Evolutionary conservation across 2,113 vertebrate genomes (phyloP).

Genomic region (Orthonyx spaldingii): DNA sequence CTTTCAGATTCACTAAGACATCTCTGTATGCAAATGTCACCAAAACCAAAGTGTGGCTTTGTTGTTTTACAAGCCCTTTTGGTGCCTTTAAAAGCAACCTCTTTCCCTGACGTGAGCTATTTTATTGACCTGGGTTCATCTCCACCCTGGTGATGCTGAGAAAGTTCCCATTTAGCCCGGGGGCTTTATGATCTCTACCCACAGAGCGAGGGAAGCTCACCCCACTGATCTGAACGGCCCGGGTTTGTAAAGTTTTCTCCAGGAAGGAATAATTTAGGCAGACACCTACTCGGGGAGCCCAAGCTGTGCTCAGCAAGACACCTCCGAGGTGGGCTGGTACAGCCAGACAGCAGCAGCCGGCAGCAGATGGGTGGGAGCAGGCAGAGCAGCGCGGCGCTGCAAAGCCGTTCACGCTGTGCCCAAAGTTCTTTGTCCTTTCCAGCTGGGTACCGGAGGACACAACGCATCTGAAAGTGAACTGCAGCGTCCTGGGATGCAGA

Average conservation of each 20-base stretch:
- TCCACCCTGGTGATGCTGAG: not conserved
- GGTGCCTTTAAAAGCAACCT: not conserved
- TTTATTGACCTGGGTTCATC: not conserved
- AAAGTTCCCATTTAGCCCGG: not conserved
- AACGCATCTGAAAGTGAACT: not conserved
- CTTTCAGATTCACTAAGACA: not conserved
- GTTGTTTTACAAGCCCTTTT: not conserved
- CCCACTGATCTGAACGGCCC: not conserved
- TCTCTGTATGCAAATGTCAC: not conserved
- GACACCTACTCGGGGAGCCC: not conserved
- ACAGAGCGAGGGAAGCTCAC: not conserved
- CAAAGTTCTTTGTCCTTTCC: slow-evolving; percentile 55
- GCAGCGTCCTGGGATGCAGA: not conserved
- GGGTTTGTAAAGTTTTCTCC: not conserved
- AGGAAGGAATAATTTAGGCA: not conserved
- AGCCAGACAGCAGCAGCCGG: not conserved
- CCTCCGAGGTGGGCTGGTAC: not conserved
- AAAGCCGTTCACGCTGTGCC: not conserved
- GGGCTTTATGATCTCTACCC: not conserved
- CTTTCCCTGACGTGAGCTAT: not conserved
- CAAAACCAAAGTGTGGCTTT: not conserved
- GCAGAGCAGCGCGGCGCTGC: not conserved
- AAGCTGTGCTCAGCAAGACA: not conserved
- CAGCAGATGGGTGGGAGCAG: not conserved
- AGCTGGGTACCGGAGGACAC: not conserved